Evolutionary conservation across 2,113 vertebrate genomes (phyloP), one percentile per base, ranked within the genome.

Genomic region (Phainopepla nitens): DNA sequence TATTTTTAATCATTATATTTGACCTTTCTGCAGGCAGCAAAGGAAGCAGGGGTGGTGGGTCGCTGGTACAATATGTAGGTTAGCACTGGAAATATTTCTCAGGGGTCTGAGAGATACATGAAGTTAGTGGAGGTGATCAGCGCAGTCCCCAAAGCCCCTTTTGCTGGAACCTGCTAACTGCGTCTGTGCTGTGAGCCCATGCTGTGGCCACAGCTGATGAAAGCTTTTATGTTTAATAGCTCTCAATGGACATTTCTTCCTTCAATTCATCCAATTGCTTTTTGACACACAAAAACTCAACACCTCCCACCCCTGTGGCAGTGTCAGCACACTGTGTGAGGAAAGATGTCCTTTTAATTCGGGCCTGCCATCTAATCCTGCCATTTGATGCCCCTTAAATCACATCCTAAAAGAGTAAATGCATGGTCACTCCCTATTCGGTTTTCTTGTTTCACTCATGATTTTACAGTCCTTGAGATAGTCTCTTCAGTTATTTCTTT

Each of bases 1-100:
- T 95, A 76, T 92, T 94, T 94, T 72, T 33, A 68, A 58, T 91
- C 62, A 49, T 86, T 86, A 57, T 83, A 66, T 89, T 82, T 94
- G 82, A 90, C 91, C 89, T 93, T 89, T 83, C 44, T 39, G 41
- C 92, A 89, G 81, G 70, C 70, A 66, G 93, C 28, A 54, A 73
- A 50, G 51, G 76, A 58, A 92, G 73, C 54, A 75, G 79, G 10
- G 60, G 19, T 3, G 0, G 13, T 17, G n/a, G 54, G 53, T 16
- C 2, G 0, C 85, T 44, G 64, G 57, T 73, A n/a, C 27, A 33
- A n/a, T 33, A 7, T 2, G 15, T 9, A 75, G 66, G 62, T 73
- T 64, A 88, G 47, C 62, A 33, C 42, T 28, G 39, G 89, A 47
- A 79, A 71, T 53, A n/a, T 50, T 78, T 56, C 87, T 75, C 93